Conservation (phyloP, 2,113 vertebrate species). For the Cichladusa arquata region DNA sequence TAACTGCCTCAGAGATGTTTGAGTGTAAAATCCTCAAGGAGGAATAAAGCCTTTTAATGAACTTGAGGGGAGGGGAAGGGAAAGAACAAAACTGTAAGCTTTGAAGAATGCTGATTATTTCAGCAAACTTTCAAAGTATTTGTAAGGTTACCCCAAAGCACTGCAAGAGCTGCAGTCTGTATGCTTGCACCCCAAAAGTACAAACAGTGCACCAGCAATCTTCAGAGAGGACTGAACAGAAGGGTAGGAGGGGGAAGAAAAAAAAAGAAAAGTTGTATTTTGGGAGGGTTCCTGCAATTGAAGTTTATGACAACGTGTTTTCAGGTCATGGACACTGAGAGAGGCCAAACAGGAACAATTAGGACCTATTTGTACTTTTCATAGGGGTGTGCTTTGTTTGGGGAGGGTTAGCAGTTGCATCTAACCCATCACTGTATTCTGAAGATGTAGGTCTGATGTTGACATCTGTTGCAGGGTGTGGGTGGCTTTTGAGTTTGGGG, state of each 20-base stretch:
- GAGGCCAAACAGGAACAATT: background rate
- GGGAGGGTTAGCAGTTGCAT: background rate
- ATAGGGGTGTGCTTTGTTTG: background rate
- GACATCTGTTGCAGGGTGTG: background rate
- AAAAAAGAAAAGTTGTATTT: background rate
- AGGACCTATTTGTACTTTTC: background rate
- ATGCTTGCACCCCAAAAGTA: background rate
- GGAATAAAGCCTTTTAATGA: background rate
- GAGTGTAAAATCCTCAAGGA: background rate
- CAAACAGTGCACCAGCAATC: background rate
- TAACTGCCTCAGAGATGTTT: background rate
- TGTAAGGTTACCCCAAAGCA: background rate
- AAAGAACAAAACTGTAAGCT: background rate
- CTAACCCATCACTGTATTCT: background rate
- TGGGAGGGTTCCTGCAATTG: background rate
- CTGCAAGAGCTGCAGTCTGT: background rate
- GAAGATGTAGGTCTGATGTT: background rate
- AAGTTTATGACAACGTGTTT: fast-evolving
- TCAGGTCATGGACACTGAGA: background rate
- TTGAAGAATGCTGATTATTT: background rate
- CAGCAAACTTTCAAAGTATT: background rate
- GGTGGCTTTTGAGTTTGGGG: background rate
- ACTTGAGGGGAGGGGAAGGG: background rate
- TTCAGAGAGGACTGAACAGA: background rate
- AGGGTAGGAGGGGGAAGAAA: background rate